Percentiles rank a stretch among this genome's conserved stretches.
Evolutionary conservation across 2,888 invertebrate genomes (phyloP).

Genomic region (Spodoptera picta): DNA sequence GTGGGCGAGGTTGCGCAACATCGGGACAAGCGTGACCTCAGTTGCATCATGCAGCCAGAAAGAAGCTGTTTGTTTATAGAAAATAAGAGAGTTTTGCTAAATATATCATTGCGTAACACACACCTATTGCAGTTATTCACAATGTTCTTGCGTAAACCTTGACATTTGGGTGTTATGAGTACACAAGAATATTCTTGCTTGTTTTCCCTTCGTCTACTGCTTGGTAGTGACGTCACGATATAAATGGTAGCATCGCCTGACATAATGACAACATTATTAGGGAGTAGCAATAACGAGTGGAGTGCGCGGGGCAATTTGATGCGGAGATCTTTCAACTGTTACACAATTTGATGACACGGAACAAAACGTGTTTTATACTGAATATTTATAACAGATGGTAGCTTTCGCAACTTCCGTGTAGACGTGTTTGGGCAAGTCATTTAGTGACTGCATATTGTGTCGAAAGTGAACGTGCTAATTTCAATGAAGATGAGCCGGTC

Average conservation of each 20-base stretch:
- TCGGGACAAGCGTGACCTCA: constrained; percentile 78
- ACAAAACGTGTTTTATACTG: constrained; percentile 65
- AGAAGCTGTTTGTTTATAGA: constrained; percentile 77
- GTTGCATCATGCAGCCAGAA: constrained; percentile 81
- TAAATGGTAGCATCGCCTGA: constrained; percentile 34
- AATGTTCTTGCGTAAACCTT: constrained; percentile 80
- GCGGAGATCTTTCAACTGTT: constrained; percentile 51
- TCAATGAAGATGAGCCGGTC: constrained; percentile 29
- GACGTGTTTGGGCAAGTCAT: constrained; percentile 67
- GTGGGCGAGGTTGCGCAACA: constrained; percentile 76
- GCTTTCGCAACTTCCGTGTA: constrained; percentile 72
- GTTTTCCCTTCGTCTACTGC: constrained; percentile 62
- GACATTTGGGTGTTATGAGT: constrained; percentile 67
- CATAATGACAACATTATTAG: constrained; percentile 43
- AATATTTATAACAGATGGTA: constrained; percentile 72
- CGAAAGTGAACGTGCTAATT: constrained; percentile 46
- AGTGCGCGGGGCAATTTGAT: constrained; percentile 48
- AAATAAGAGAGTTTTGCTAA: constrained; percentile 83
- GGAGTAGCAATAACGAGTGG: constrained; percentile 10
- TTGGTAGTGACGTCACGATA: constrained; percentile 33
- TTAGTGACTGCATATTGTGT: constrained; percentile 50
- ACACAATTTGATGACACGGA: constrained; percentile 58
- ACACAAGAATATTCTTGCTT: constrained; percentile 32
- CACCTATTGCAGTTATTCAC: constrained; percentile 71
- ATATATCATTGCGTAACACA: constrained; percentile 78